phyloP scores from a whole-genome alignment of 2,113 vertebrate species.

The Pterocles orientalis region DNA sequence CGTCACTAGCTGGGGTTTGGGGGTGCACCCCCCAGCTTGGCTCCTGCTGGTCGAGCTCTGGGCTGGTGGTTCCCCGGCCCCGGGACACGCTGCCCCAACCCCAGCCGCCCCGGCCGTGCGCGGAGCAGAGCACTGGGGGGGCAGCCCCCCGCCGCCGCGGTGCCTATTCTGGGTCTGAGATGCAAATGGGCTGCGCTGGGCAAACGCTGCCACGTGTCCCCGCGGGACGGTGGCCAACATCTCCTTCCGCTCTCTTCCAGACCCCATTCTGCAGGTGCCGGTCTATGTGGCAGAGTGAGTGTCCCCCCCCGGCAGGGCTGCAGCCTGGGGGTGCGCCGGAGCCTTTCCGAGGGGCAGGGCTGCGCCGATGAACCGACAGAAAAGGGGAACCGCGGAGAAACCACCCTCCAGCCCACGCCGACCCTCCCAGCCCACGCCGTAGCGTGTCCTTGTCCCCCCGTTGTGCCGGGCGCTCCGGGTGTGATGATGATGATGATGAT shows the following conservation, averaged over 20 bases:
- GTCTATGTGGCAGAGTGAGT: conserved; percentile 91
- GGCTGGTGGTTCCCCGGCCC: neutral
- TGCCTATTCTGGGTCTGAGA: neutral
- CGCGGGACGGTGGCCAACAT: neutral
- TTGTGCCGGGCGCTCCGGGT: too few species aligned
- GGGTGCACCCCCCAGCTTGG: neutral
- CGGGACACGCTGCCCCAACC: too few species aligned
- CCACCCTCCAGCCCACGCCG: neutral
- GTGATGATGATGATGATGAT: neutral
- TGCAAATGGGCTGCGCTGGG: neutral
- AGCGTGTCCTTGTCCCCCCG: neutral
- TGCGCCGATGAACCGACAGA: neutral
- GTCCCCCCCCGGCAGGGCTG: neutral
- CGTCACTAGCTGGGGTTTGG: accelerated
- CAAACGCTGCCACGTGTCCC: neutral
- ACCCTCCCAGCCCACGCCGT: accelerated
- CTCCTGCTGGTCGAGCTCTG: neutral
- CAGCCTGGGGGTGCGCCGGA: neutral
- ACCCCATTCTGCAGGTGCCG: conserved; percentile 92
- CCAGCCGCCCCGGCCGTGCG: accelerated
- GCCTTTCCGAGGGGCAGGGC: accelerated
- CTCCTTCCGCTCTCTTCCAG: conserved; percentile 72
- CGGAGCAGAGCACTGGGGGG: neutral
- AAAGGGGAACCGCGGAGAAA: neutral
- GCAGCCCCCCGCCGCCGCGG: accelerated